phyloP scores from a whole-genome alignment of 2,113 vertebrate species.

The Cinclus mexicanus region DNA sequence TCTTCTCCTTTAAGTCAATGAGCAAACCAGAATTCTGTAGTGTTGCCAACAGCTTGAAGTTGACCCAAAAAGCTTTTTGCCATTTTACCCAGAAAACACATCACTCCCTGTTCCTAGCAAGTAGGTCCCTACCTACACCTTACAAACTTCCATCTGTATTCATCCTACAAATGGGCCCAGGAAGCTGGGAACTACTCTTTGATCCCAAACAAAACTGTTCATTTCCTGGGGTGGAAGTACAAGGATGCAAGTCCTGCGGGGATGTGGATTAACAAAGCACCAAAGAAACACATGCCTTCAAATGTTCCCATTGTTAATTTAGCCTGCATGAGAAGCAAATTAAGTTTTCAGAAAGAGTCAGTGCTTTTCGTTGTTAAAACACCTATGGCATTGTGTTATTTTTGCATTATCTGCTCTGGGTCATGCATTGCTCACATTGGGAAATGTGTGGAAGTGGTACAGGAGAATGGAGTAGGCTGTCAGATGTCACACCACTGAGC shows the following conservation, averaged over 20 bases:
- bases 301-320: neutral
- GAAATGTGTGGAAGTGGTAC: neutral
- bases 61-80: neutral
- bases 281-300: neutral
- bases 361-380: neutral
- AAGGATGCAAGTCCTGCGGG: neutral
- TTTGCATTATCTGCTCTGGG: neutral
- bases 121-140: neutral
- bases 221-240: neutral
- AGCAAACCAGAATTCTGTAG: neutral
- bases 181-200: neutral
- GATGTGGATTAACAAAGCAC: neutral
- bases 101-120: neutral
- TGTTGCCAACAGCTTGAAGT: neutral
- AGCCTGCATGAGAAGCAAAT: neutral
- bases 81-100: neutral
- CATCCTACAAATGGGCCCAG: accelerated
- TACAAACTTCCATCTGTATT: neutral
- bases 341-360: neutral
- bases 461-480: neutral
- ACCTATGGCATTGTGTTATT: neutral
- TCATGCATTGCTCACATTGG: neutral
- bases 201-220: neutral
- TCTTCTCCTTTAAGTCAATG: neutral
- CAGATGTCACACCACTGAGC: neutral